A percentile compares a stretch with the other conserved stretches of the same genome.
These are phyloP conservation scores for Limnephilus rhombicus DNA, from an alignment of 2,888 invertebrate genomes.

Conservation along the genomic window DNA sequence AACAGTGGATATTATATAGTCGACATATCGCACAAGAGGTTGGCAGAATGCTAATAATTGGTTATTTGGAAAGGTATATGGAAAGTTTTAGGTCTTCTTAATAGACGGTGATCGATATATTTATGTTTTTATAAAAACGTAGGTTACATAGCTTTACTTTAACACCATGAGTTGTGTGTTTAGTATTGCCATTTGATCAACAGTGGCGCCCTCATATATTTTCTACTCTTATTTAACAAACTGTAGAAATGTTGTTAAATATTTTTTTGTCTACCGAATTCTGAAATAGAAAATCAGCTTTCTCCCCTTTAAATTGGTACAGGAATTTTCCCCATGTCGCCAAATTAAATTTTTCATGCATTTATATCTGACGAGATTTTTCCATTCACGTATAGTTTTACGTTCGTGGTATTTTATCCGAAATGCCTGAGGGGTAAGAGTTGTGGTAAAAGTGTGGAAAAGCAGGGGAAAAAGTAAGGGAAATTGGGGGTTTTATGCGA, in stretches of 20 bases:
- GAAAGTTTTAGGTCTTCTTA: no score
- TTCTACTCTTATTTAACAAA: no score
- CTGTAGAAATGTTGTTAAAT: background rate
- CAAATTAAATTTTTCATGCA: conserved; percentile 36
- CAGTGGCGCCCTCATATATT: no score
- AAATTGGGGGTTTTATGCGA: conserved; percentile 7
- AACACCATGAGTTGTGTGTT: no score
- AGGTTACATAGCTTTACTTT: no score
- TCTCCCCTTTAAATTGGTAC: conserved; percentile 14
- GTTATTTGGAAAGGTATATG: no score
- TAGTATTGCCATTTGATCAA: no score
- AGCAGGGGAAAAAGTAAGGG: background rate
- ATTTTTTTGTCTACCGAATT: background rate
- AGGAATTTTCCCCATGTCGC: conserved; percentile 21
- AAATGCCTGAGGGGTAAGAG: background rate
- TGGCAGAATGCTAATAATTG: no score
- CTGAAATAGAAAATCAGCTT: background rate
- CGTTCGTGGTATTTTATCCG: conserved; percentile 29
- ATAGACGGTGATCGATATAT: no score
- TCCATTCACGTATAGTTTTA: background rate
- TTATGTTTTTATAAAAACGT: no score
- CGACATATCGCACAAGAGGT: no score
- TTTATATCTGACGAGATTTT: conserved; percentile 39
- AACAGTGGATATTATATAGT: no score
- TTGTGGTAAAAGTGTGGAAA: background rate